Evolutionary conservation across 1,140 invertebrate genomes (phyloP), one percentile per base, ranked within the genome.

Genomic region (Pseudomyrmex concolor): DNA sequence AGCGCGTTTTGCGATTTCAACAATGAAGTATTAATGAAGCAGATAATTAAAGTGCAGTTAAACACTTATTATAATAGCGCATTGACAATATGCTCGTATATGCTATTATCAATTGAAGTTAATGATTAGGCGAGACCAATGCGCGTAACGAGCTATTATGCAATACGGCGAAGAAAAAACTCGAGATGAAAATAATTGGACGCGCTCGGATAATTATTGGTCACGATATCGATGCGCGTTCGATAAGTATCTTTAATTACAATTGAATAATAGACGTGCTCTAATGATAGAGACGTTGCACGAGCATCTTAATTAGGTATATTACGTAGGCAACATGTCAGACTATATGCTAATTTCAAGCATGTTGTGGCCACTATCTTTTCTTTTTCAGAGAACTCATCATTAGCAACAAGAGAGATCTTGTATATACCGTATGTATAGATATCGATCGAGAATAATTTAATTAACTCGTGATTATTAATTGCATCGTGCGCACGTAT

Each of bases 221-320:
- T 80, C 66, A 34, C 76, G 76, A 54, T 80, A 80, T 71, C 66
- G 76, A 67, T 67, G 74, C 25, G 22, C 74, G 45, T 25, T 50
- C 66, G 76, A 80, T 80, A 80, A 80, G 76, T 68, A 80, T 70
- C 76, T 71, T 66, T 80, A 80, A 80, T 80, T 71, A 80, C 76
- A 70, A 70, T 80, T 60, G 66, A 71, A 80, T 80, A 80, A 80
- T 80, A 71, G 66, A 15, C 19, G 12, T 45, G 19, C 54, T 70
- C 10, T 71, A 80, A 71, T 70, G 76, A 80, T 80, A 48, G 76
- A 80, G 76, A 80, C 54, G 43, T 80, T 80, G 48, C 19, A 15
- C 13, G 76, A 70, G 76, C 54, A 43, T 80, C 76, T 80, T 80
- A 80, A 80, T 80, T 80, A 80, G 76, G 66, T 50, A 59, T 60